A percentile compares a stretch with the other conserved stretches of the same genome.
Evolutionary conservation across 2,113 vertebrate species (phyloP).

Genomic region (Callipepla californica): DNA sequence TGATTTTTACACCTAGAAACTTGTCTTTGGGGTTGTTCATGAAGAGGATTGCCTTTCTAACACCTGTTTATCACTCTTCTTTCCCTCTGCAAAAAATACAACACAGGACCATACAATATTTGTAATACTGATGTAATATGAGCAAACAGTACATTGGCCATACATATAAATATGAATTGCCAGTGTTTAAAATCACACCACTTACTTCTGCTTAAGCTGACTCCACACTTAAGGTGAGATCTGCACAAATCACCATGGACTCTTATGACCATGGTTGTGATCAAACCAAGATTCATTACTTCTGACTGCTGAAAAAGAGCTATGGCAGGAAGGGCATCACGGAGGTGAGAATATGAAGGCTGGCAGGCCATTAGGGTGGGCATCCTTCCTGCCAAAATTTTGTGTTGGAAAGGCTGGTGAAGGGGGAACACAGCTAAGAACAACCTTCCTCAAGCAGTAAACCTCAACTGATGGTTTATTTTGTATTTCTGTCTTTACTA

Average conservation of each 20-base stretch:
- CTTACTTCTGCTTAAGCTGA: background rate
- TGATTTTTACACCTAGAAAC: background rate
- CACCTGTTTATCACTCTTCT: background rate
- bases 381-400: background rate
- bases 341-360: background rate
- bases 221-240: background rate
- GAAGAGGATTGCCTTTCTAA: background rate
- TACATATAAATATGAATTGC: too few relatives aligned
- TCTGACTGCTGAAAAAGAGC: background rate
- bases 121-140: background rate
- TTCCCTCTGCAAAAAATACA: too few relatives aligned
- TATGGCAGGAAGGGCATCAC: background rate
- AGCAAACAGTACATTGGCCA: background rate
- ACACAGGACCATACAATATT: background rate
- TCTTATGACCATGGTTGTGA: background rate
- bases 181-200: background rate
- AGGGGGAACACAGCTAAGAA: background rate
- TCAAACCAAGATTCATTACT: background rate
- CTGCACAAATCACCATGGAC: accelerated
- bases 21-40: background rate
- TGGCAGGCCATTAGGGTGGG: background rate
- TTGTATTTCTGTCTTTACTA: background rate
- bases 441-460: background rate
- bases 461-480: background rate
- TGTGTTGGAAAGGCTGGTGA: background rate